These are phyloP conservation scores for Rhinoderma darwinii DNA, from an alignment of 2,113 vertebrate species.

Conservation along the genomic window DNA sequence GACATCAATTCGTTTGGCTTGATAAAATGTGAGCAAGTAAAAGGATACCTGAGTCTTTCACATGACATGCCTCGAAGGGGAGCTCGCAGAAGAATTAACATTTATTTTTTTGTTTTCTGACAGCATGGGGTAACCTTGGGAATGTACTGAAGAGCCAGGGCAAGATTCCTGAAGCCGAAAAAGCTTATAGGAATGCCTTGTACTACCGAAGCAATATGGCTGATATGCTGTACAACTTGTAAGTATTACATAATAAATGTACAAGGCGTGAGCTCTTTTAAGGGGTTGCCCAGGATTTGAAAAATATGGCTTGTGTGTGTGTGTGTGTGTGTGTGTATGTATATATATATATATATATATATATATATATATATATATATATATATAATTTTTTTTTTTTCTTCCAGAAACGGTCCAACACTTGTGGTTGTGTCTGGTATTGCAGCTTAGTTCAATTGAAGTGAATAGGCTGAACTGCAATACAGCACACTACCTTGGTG, in stretches of 20 bases:
- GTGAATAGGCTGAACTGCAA: no score
- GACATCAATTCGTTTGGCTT: neutral
- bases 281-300: no score
- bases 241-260: slow-evolving; percentile 73
- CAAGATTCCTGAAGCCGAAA: slow-evolving; percentile 93
- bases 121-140: slow-evolving; percentile 99
- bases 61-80: neutral
- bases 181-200: slow-evolving; percentile 94
- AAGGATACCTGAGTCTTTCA: neutral
- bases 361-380: no score
- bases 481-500: no score
- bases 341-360: no score
- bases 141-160: slow-evolving; percentile 99
- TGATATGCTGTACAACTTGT: slow-evolving; percentile 99
- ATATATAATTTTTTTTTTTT: no score
- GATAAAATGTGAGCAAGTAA: neutral
- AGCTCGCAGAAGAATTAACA: neutral
- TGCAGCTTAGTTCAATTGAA: no score
- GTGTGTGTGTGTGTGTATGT: no score
- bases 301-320: no score
- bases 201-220: slow-evolving; percentile 99
- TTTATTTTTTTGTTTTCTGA: slow-evolving; percentile 5
- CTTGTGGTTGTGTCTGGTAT: no score
- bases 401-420: no score
- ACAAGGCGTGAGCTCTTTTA: neutral